Conservation (phyloP, 2,113 vertebrate genomes). For the Pangasianodon hypophthalmus region DNA sequence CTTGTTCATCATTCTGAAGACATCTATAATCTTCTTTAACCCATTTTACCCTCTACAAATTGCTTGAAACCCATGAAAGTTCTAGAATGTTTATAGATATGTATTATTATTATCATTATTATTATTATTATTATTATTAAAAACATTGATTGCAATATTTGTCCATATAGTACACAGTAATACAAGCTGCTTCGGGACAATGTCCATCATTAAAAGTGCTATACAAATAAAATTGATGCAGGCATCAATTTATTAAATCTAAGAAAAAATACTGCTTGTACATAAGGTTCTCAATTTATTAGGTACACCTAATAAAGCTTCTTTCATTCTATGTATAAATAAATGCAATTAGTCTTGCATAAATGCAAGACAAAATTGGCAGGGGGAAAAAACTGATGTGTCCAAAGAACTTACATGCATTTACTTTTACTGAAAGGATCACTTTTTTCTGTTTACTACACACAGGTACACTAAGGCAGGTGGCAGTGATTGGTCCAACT, state of each 20-base stretch:
- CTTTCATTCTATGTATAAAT: background rate
- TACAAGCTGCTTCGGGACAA: no score
- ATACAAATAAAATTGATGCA: background rate
- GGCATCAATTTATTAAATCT: background rate
- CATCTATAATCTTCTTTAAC: background rate
- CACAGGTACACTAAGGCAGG: background rate
- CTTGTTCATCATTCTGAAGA: background rate
- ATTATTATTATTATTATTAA: background rate
- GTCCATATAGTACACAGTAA: no score
- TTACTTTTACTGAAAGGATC: background rate
- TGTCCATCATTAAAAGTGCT: no score
- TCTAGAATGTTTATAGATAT: background rate
- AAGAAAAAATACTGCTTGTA: background rate
- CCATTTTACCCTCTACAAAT: background rate
- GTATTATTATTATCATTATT: background rate
- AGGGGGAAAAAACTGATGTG: background rate
- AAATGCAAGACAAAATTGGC: background rate
- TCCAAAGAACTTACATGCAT: background rate
- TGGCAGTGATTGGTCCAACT: background rate
- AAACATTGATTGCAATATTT: background rate
- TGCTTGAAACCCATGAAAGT: background rate
- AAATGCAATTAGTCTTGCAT: background rate
- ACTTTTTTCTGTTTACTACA: background rate
- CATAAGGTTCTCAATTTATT: background rate
- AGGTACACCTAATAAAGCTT: background rate